Evolutionary conservation across 2,113 vertebrate genomes (phyloP), one percentile per base, ranked within the genome.

Genomic region (Lethenteron camtschaticum): DNA sequence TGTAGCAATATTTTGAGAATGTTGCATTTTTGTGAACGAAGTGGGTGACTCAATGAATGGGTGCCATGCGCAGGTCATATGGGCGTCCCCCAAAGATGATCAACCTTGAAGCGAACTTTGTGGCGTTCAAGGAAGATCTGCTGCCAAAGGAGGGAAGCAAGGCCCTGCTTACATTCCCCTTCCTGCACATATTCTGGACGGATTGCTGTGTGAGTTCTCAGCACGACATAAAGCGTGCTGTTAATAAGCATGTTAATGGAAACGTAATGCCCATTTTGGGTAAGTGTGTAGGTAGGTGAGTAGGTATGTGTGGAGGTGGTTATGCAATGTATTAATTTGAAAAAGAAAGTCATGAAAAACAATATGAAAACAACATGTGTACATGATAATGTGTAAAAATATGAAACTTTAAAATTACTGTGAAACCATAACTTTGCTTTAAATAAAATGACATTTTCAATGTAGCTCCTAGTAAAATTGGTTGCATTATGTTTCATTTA

Each of bases 1-100:
- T 41, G 41, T 41, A 41, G 41, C 41, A 41, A 41, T 5, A 41
- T 41, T 41, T 41, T 41, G 41, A 41, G 41, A 41, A 41, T 41
- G 41, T 41, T 41, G 41, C 41, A 41, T 41, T 41, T 41, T 5
- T 41, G 41, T 41, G 41, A 41, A 41, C 5, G 41, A 41, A n/a
- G 63, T 68, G 63, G 9, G 63, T 24, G 9, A 24, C 63, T 68
- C 41, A 41, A 41, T 41, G 41, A 41, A 41, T 41, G 41, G 41
- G 41, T 41, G 41, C 41, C 41, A 41, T 59, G 16, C 63, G 7
- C 72, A 99, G 94, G 81, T 90, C 90, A 9, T 99, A 97, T 0
- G 92, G 92, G 69, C 89, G 94, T 10, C 87, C 90, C 72, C 92
- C 92, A 1, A 99, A 95, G 82, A 99, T 96, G 92, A 96, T 99